Percentiles rank a stretch among this genome's conserved stretches.
phyloP scores from a whole-genome alignment of 2,797 vertebrate genomes.

The Girardinus metallicus region DNA sequence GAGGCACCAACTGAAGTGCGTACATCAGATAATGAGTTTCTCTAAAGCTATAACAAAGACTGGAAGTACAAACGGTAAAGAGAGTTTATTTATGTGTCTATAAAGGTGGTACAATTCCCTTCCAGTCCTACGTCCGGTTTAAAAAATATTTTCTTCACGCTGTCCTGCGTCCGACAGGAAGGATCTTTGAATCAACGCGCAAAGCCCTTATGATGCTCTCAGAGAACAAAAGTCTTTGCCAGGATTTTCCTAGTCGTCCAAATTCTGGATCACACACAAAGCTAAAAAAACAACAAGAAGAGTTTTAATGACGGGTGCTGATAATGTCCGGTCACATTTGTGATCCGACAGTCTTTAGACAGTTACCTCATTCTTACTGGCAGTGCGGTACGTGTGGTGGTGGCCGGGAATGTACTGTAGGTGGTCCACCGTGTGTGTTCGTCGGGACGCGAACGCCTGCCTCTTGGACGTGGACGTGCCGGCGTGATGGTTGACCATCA shows the following conservation, averaged over 20 bases:
- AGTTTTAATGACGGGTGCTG: constrained; percentile 53
- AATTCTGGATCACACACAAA: constrained; percentile 66
- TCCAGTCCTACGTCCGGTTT: constrained; percentile 55
- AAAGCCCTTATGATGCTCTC: constrained; percentile 81
- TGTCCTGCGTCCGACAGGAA: constrained; percentile 49
- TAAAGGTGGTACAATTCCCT: constrained; percentile 72
- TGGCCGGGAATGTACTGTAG: constrained; percentile 94
- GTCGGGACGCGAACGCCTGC: constrained; percentile 94
- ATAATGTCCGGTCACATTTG: constrained; percentile 22
- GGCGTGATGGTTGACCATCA: constrained; percentile 85
- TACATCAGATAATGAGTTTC: constrained; percentile 67
- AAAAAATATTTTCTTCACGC: constrained; percentile 69
- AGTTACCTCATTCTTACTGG: constrained; percentile 98
- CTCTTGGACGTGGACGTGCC: constrained; percentile 89
- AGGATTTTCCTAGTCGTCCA: constrained; percentile 52
- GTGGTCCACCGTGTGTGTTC: constrained; percentile 97
- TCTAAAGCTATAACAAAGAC: constrained; percentile 82
- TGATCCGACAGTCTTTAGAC: constrained; percentile 81
- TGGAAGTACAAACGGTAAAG: constrained; percentile 81
- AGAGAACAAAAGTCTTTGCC: constrained; percentile 63
- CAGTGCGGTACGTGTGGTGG: constrained; percentile 91
- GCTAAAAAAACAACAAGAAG: constrained; percentile 75
- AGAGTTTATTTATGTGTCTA: constrained; percentile 77
- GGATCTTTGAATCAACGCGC: constrained; percentile 64
- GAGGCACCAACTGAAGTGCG: constrained; percentile 75